Conservation (phyloP, 1,140 invertebrate species). For the Bicyclus anynana region DNA sequence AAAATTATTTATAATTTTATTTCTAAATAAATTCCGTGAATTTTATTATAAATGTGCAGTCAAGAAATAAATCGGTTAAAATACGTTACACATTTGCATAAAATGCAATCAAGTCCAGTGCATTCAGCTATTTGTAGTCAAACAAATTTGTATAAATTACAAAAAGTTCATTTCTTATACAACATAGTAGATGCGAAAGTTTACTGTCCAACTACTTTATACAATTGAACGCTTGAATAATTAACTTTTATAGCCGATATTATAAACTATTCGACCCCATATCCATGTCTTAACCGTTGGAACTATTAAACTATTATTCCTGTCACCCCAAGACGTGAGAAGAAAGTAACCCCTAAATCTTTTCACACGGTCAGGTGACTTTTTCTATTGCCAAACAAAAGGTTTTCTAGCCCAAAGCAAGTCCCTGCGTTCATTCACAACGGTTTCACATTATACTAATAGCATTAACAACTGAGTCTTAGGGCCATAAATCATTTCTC, state of each 20-base stretch:
- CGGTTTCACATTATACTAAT: constrained; percentile 5
- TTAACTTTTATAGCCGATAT: background rate
- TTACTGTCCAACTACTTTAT: background rate
- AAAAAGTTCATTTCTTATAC: background rate
- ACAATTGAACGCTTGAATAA: background rate
- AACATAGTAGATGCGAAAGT: background rate
- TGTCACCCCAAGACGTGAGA: constrained; percentile 30
- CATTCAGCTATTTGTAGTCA: background rate
- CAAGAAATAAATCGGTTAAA: background rate
- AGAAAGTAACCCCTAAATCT: constrained; percentile 15
- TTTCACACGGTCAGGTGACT: constrained; percentile 54
- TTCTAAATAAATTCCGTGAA: too few relatives aligned
- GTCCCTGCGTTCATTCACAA: background rate
- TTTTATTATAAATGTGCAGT: too few relatives aligned
- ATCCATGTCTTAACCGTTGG: constrained; percentile 30
- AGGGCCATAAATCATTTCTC: too few relatives aligned
- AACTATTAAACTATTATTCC: constrained; percentile 37
- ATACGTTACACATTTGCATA: background rate
- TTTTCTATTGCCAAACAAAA: constrained; percentile 15
- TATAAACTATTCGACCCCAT: constrained; percentile 1
- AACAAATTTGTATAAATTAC: background rate
- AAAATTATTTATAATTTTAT: too few relatives aligned
- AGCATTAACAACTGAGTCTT: too few relatives aligned
- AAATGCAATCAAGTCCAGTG: background rate
- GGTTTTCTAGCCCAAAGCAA: background rate